Evolutionary conservation across 2,113 vertebrate genomes (phyloP), one percentile per base, ranked within the genome.

Genomic region (Leiothrix lutea): DNA sequence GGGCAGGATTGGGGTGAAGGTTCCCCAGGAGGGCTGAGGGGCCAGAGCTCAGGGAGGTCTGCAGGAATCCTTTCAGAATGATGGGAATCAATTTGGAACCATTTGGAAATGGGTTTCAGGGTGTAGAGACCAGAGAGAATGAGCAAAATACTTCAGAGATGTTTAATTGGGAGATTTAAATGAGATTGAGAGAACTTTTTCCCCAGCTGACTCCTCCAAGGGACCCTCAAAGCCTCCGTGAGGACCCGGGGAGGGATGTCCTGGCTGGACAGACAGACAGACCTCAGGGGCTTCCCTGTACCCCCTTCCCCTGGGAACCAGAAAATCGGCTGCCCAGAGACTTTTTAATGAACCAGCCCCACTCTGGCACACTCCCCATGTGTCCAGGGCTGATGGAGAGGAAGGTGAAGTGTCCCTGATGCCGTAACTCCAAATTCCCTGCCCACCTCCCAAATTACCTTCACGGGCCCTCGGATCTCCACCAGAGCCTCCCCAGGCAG

Each of bases 61-160:
- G 31, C 5, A 9, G 20, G 21, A 57, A 86, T 25, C 35, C 29
- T 5, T 64, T 22, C 29, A 4, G 24, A 71, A 31, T 2, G 4
- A 12, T 0, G 0, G 36, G 33, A 77, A 31, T 31, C 0, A 0
- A 0, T 22, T 42, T 14, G 38, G 64, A n/a, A 47, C 24, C 0
- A 24, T 40, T 38, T 25, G 17, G 57, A 31, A 80, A 31, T 2
- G 8, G 6, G 7, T 3, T 47, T 47, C 11, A 28, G 60, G 40
- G 28, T 8, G 1, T 12, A 17, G 14, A 54, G 60, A 12, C 9
- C 23, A 3, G 8, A 40, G 7, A 35, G 14, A 33, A 71, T 6
- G 38, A 69, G 44, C 25, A 33, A 65, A 66, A 71, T 20, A 5
- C 7, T 80, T 23, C 6, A 7, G n/a, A 57, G n/a, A 8, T 77